phyloP scores from a whole-genome alignment of 2,888 invertebrate genomes.

The Hyposoter didymator region DNA sequence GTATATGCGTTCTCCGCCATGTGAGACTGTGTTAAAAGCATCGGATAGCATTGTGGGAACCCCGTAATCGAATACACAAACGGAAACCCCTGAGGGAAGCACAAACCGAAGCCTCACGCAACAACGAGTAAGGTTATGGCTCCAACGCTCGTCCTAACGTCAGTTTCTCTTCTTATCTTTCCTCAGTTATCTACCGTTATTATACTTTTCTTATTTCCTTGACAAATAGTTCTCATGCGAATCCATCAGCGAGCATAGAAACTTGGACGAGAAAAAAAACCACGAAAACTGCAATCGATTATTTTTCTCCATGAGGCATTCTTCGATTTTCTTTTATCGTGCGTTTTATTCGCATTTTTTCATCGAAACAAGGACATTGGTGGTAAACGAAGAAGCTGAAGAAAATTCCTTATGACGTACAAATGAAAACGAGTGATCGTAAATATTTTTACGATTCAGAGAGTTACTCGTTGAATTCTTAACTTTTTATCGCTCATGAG shows the following conservation, averaged over 20 bases:
- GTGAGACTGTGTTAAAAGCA: constrained; percentile 54
- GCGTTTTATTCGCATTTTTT: not conserved
- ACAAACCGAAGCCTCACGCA: constrained; percentile 66
- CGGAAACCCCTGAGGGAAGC: constrained; percentile 74
- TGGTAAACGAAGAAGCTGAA: not conserved
- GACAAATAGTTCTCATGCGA: constrained; percentile 6
- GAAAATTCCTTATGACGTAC: constrained; percentile 44
- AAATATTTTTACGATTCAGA: constrained; percentile 54
- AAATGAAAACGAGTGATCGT: constrained; percentile 52
- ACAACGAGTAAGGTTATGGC: constrained; percentile 76
- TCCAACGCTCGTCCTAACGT: constrained; percentile 70
- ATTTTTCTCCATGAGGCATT: not conserved
- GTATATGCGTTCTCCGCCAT: constrained; percentile 33
- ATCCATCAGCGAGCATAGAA: not conserved
- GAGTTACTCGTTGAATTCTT: constrained; percentile 14
- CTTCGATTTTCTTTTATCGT: not conserved
- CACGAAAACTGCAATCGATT: not conserved
- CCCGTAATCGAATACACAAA: constrained; percentile 79
- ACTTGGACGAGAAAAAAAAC: not conserved
- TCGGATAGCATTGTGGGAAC: constrained; percentile 74
- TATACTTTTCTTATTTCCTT: constrained; percentile 70
- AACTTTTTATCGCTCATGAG: constrained; percentile 13
- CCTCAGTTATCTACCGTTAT: constrained; percentile 78
- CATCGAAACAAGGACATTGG: not conserved
- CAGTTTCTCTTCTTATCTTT: constrained; percentile 77